These are phyloP conservation scores for Bryconaethiops microstoma DNA, from an alignment of 2,797 vertebrate genomes.

Conservation along the genomic window DNA sequence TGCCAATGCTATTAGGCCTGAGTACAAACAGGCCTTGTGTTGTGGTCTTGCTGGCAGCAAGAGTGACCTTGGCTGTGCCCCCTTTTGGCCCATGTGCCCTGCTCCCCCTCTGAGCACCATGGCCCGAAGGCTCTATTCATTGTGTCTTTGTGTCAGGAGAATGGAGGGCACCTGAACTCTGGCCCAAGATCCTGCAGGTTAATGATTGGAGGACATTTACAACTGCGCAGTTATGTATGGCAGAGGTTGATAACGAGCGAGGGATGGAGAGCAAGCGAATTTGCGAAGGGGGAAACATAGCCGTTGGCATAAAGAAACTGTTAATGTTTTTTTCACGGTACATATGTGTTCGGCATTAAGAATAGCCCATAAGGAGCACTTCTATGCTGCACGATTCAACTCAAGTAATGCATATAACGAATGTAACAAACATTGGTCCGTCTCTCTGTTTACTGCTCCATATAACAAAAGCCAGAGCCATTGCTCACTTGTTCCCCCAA, in stretches of 20 bases:
- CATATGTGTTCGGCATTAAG: conserved; percentile 25
- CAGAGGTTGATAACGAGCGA: conserved; percentile 64
- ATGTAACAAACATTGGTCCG: neutral
- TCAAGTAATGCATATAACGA: neutral
- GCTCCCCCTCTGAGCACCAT: conserved; percentile 13
- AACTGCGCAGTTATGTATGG: conserved; percentile 65
- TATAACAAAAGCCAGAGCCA: neutral
- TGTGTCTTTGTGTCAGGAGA: conserved; percentile 43
- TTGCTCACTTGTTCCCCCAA: neutral
- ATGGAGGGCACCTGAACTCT: conserved; percentile 58
- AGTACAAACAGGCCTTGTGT: conserved; percentile 63
- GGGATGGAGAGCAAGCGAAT: conserved; percentile 36
- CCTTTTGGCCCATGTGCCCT: conserved; percentile 32
- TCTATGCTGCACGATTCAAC: neutral
- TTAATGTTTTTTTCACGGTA: neutral
- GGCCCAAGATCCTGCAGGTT: conserved; percentile 65
- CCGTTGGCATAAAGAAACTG: neutral
- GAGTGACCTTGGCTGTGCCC: conserved; percentile 53
- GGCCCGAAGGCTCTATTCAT: conserved; percentile 24
- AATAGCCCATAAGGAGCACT: conserved; percentile 23
- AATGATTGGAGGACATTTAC: conserved; percentile 78
- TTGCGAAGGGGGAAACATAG: neutral
- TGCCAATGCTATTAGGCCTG: conserved; percentile 41
- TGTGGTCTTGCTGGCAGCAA: conserved; percentile 31
- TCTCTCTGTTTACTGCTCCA: neutral